phyloP scores from a whole-genome alignment of 2,113 vertebrate species.

The Acanthochromis polyacanthus region DNA sequence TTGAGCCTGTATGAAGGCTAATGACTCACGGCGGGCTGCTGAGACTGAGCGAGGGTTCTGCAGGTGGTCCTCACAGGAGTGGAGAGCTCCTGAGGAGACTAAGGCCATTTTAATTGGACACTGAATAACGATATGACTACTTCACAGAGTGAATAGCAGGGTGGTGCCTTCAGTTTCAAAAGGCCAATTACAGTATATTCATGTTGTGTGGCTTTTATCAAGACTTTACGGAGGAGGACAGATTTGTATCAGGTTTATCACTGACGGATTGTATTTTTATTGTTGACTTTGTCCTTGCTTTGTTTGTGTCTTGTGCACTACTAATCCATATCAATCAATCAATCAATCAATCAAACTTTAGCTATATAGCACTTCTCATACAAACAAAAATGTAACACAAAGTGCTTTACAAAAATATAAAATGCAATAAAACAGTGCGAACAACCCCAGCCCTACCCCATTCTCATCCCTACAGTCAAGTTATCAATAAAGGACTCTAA shows the following conservation, averaged over 20 bases:
- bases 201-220: slow-evolving; percentile 50
- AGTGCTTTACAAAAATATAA: too few relatives aligned
- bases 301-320: too few relatives aligned
- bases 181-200: slow-evolving; percentile 65
- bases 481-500: too few relatives aligned
- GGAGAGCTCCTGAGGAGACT: slow-evolving; percentile 58
- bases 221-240: slow-evolving; percentile 32
- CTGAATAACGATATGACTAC: slow-evolving; percentile 71
- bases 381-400: too few relatives aligned
- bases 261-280: slow-evolving; percentile 2
- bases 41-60: slow-evolving; percentile 46
- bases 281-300: too few relatives aligned
- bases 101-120: slow-evolving; percentile 78
- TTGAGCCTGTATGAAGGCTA: slow-evolving; percentile 60
- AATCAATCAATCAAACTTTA: too few relatives aligned
- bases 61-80: slow-evolving; percentile 70
- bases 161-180: slow-evolving; percentile 51
- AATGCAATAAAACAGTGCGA: too few relatives aligned
- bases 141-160: slow-evolving; percentile 59
- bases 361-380: too few relatives aligned
- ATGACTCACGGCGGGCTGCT: slow-evolving; percentile 65
- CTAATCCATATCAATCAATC: too few relatives aligned
- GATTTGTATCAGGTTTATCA: slow-evolving; percentile 7
- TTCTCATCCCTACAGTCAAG: too few relatives aligned
- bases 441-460: too few relatives aligned